Evolutionary conservation across 1,140 invertebrate species (phyloP).

Genomic region (Euborellia annulipes): DNA sequence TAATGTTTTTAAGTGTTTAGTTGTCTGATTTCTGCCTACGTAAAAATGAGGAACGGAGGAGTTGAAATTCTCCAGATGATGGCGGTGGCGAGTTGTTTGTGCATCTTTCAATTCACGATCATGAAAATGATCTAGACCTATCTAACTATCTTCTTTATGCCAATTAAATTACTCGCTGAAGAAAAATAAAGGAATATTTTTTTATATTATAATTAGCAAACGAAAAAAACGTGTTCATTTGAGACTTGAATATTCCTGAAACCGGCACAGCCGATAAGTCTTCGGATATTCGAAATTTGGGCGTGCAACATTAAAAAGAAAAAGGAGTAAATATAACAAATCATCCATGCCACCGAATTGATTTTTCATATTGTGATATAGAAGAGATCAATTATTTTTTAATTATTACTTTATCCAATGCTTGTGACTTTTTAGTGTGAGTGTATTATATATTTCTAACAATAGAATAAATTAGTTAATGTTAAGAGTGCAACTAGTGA

Average conservation of each 20-base stretch:
- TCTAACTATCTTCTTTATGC: neutral
- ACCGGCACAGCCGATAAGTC: constrained; percentile 10
- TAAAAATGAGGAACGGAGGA: constrained; percentile 10
- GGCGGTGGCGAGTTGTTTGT: constrained; percentile 10
- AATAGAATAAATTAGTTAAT: neutral
- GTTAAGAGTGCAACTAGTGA: neutral
- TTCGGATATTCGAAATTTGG: neutral
- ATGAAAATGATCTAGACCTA: constrained; percentile 10
- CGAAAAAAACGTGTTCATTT: constrained; percentile 1
- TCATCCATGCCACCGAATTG: neutral
- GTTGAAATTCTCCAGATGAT: constrained; percentile 11
- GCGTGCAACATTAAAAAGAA: constrained; percentile 3
- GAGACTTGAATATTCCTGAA: constrained; percentile 5
- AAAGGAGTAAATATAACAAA: neutral
- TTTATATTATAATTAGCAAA: neutral
- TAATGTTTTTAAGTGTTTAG: too few relatives aligned
- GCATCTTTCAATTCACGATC: constrained; percentile 11
- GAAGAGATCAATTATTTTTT: neutral
- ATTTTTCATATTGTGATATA: neutral
- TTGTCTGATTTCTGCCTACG: constrained; percentile 5
- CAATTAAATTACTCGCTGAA: neutral
- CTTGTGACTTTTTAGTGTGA: neutral
- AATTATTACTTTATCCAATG: neutral
- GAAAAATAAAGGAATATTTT: constrained; percentile 3
- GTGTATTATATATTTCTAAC: neutral